Evolutionary conservation across 2,888 invertebrate genomes (phyloP), one percentile per base, ranked within the genome.

Genomic region (Machimus atricapillus): DNA sequence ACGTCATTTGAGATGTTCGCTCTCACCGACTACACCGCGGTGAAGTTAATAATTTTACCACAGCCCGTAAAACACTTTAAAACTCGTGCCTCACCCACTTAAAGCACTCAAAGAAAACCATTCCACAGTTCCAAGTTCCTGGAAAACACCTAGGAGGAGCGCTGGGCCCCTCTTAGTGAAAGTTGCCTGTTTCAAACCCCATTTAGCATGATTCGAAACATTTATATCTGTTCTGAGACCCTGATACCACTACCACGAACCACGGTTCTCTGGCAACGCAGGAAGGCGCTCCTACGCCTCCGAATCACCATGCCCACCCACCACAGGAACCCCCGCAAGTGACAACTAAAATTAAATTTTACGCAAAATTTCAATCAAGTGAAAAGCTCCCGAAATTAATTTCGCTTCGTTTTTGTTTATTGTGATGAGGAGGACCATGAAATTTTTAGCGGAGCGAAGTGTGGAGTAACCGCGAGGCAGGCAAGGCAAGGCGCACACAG

Each of bases 331-430:
- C 23, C 23, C n/a, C 31, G 40, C 74, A 86, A 86, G 81, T 87
- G 87, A 87, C 87, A 87, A 87, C 74, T 87, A 81, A 87, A 87
- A 87, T 87, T 87, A 81, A 87, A 87, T 87, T 87, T 87, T 87
- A 86, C 87, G 86, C 82, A 82, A 86, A 86, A 82, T 86, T 82
- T 87, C 81, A 87, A 87, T 87, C 81, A 87, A 86, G 73, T 82
- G 86, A 87, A 79, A 87, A 87, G 86, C 85, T 76, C 77, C 87
- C 78, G 46, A 87, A 87, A 85, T 87, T 87, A 78, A 87, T 85
- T 87, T 78, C 66, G 56, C 85, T 85, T 85, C 85, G 85, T 85
- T 85, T 85, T 85, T 85, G 85, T 85, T 85, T 85, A 85, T 85
- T 85, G 46, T 85, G 85, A 85, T 85, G 73, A 85, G 74, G 85